Evolutionary conservation across 2,113 vertebrate genomes (phyloP).

Genomic region (Chrysemys picta): DNA sequence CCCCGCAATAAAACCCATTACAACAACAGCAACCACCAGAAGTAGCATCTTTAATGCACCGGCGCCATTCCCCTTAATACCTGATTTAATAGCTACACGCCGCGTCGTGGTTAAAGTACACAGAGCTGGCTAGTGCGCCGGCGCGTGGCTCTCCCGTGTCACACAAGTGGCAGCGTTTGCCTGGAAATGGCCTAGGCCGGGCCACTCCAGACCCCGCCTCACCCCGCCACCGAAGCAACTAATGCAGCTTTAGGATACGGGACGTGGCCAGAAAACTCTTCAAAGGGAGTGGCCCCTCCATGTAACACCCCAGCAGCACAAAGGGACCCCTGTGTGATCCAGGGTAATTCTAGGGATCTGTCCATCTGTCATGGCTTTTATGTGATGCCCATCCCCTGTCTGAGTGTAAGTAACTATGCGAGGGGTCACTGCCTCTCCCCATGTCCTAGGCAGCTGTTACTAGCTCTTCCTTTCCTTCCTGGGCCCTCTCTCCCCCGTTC

Average conservation of each 20-base stretch:
- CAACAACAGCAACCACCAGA: background rate
- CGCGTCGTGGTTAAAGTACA: background rate
- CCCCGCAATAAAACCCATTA: constrained; percentile 37
- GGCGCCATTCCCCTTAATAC: background rate
- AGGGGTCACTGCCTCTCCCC: too few species aligned
- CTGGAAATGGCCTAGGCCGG: background rate
- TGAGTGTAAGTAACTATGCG: too few species aligned
- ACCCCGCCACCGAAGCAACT: too few species aligned
- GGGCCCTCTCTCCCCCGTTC: too few species aligned
- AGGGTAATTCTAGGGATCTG: too few species aligned
- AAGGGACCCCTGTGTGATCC: background rate
- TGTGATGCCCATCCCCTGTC: background rate
- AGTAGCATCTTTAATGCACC: background rate
- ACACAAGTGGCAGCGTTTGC: background rate
- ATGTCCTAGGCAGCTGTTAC: background rate
- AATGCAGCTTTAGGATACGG: background rate
- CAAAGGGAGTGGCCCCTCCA: background rate
- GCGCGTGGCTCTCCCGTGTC: background rate
- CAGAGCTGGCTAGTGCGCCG: background rate
- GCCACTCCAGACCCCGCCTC: background rate
- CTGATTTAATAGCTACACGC: background rate
- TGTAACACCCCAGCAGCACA: background rate
- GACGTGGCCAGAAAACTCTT: too few species aligned
- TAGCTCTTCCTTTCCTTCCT: background rate
- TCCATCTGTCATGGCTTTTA: background rate